Evolutionary conservation across 2,888 invertebrate species (phyloP).

Genomic region (Antheraea yamamai): DNA sequence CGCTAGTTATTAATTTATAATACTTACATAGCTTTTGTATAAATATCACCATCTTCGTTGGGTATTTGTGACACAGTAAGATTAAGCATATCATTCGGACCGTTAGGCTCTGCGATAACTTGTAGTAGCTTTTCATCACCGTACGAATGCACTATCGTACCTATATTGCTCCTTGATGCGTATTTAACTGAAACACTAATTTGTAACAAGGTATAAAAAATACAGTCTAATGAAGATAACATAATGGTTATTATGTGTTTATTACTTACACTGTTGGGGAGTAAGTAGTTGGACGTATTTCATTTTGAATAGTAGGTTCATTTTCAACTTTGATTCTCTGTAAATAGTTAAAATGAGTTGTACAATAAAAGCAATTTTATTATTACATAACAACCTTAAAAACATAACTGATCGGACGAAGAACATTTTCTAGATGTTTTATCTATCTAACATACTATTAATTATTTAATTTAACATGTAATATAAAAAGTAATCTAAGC

Average conservation of each 20-base stretch:
- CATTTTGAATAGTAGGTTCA: constrained; percentile 46
- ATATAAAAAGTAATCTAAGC: too few species aligned
- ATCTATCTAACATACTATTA: background rate
- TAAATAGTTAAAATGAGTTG: constrained; percentile 33
- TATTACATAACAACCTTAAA: background rate
- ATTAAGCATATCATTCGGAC: constrained; percentile 48
- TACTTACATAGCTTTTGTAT: constrained; percentile 78
- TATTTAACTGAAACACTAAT: constrained; percentile 72
- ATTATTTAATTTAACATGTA: background rate
- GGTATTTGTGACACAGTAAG: constrained; percentile 72
- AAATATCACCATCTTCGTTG: constrained; percentile 72
- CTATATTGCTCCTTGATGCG: constrained; percentile 77
- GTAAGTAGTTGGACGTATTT: constrained; percentile 57
- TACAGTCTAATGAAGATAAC: background rate
- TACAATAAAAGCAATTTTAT: background rate
- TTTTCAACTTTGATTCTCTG: constrained; percentile 60
- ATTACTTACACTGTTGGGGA: constrained; percentile 61
- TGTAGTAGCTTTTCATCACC: constrained; percentile 80
- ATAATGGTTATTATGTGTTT: background rate
- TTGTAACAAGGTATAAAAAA: constrained; percentile 23
- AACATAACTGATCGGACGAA: background rate
- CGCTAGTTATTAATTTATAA: background rate
- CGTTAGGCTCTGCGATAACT: constrained; percentile 49
- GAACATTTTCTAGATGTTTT: background rate
- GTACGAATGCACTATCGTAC: constrained; percentile 83